Base-by-base conservation (phyloP, 1,140 invertebrate species). In the Bombus affinis region DNA sequence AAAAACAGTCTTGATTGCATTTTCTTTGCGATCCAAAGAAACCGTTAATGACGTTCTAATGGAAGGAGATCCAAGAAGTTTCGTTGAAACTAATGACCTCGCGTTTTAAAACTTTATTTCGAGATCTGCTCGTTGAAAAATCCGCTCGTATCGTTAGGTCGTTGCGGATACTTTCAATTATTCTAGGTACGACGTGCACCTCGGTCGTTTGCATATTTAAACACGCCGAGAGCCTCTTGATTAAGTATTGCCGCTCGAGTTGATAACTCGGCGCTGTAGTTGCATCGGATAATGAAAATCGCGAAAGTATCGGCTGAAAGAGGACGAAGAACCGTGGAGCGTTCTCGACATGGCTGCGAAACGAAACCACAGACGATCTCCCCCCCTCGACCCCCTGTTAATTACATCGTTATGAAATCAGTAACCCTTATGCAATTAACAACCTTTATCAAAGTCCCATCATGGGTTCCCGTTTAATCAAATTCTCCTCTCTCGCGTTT, bases 371-470 rank as follows among this genome's bases (percentile, higher is more conserved):
- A 37, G 35, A 13, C 53, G 57, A 39, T n/a, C 6, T 28, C 4
- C 35, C 9, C 9, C 13, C 3, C 35, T 22, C 13, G 28, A 57
- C 75, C 57, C 35, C 32, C 47, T 72, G 84, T 82, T 90, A 90
- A 90, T 90, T 90, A 90, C 77, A 86, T 87, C 86, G 62, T 90
- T 90, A 90, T 88, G 62, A 81, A 90, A 90, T 85, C 88, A 82
- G 73, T 73, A 77, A 44, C 73, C 66, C 70, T 77, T 68, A n/a
- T 79, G 65, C 59, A 80, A 72, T 62, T 53, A 76, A 25, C 37
- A 28, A 39, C 2, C 35, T 39, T 39, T 79, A 65, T 84, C 82
- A 15, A 62, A 22, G 18, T 44, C 25, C 32, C 42, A 71, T n/a
- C 25, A 18, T 28, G 57, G 57, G 47, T 81, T 59, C n/a, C 39